Percentiles rank a stretch among this genome's conserved stretches.
Evolutionary conservation across 2,113 vertebrate species (phyloP).

Genomic region (Macrotis lagotis): DNA sequence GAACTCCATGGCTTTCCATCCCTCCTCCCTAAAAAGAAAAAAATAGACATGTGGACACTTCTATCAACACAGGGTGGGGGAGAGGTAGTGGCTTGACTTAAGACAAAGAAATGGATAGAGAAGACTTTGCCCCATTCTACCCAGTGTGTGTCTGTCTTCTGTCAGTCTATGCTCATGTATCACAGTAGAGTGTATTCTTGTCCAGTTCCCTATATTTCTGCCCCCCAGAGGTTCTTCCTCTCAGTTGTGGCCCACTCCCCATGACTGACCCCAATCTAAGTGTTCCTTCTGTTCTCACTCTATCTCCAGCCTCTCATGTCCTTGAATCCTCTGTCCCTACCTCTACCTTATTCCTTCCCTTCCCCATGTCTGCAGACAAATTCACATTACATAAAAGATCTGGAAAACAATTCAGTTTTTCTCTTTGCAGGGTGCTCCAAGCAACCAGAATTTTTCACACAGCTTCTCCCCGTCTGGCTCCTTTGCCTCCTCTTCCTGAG

Average conservation of each 20-base stretch:
- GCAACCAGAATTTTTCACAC: conserved; percentile 88
- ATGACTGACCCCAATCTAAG: background rate
- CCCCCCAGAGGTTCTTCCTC: too few species aligned
- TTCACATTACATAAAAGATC: background rate
- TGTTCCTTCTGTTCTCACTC: background rate
- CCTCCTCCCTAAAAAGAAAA: background rate
- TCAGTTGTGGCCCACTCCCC: too few species aligned
- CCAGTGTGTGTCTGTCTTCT: background rate
- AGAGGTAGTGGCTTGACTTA: background rate
- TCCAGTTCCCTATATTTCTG: background rate
- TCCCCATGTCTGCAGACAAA: background rate
- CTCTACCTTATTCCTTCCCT: background rate
- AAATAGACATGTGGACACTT: too few species aligned
- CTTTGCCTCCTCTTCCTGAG: conserved; percentile 93
- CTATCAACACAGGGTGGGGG: too few species aligned
- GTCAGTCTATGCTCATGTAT: background rate
- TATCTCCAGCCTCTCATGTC: background rate
- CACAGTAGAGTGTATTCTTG: background rate
- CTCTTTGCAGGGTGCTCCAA: conserved; percentile 84
- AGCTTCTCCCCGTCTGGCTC: conserved; percentile 86
- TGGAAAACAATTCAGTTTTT: background rate
- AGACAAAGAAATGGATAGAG: background rate
- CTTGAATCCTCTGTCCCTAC: too few species aligned
- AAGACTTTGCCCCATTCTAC: background rate
- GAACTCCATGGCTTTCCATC: background rate